Evolutionary conservation across 2,888 invertebrate species (phyloP).

Genomic region (Eilema depressum): DNA sequence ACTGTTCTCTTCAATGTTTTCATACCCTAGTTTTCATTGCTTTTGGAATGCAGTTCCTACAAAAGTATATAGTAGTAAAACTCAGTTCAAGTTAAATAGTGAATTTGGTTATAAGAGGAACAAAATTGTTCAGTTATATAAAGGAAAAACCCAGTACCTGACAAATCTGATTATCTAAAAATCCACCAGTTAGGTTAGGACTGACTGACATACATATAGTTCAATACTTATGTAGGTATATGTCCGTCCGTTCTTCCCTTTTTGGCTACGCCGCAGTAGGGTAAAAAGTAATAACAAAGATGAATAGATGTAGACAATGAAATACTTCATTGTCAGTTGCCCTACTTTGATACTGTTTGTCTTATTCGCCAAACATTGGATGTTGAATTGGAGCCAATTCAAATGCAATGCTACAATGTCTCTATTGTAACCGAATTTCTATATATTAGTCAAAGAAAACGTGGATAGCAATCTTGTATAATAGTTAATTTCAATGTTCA

Average conservation of each 20-base stretch:
- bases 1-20: background rate
- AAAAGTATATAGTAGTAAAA: background rate
- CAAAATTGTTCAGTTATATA: background rate
- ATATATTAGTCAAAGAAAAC: background rate
- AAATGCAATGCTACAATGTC: background rate
- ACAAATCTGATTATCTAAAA: too few relatives aligned
- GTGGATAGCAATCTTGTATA: background rate
- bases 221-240: background rate
- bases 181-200: too few relatives aligned
- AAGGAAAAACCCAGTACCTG: too few relatives aligned
- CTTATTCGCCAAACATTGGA: background rate
- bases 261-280: background rate
- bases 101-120: background rate
- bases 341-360: background rate
- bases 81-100: too few relatives aligned
- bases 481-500: background rate
- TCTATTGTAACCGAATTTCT: background rate
- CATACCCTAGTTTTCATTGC: background rate
- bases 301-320: background rate
- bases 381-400: slow-evolving; percentile 1
- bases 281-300: background rate
- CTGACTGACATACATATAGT: too few relatives aligned
- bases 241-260: background rate
- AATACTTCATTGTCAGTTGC: background rate
- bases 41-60: background rate